A percentile compares a stretch with the other conserved stretches of the same genome.
Conservation (phyloP, 2,888 invertebrate species). For the Agrenia bidenticulata region DNA sequence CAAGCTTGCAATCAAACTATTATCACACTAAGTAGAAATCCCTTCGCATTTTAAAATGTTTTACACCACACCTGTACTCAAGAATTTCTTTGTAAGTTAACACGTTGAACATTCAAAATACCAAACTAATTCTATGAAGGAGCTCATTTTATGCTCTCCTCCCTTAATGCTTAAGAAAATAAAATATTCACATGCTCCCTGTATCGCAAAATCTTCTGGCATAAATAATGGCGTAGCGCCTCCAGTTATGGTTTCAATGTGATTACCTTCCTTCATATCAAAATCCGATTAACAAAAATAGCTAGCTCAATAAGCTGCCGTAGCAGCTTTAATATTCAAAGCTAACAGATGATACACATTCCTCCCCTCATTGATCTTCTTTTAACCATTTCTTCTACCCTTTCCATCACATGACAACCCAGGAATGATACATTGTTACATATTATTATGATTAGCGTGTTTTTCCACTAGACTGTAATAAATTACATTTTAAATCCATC, state of each 20-base stretch:
- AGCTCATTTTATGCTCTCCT: no score
- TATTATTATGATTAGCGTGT: no score
- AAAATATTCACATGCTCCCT: no score
- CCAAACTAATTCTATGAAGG: no score
- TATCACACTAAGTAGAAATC: background rate
- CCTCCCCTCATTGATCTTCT: background rate
- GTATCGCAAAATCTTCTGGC: background rate
- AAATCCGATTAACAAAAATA: background rate
- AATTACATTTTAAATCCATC: no score
- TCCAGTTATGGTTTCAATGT: background rate
- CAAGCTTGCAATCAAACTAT: slow-evolving; percentile 4
- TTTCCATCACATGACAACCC: background rate
- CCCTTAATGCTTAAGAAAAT: no score
- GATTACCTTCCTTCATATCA: background rate
- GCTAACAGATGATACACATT: background rate
- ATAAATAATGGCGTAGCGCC: background rate
- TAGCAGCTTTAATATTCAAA: background rate
- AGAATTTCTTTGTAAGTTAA: no score
- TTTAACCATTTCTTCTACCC: background rate
- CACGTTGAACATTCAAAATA: no score
- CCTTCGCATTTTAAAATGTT: no score
- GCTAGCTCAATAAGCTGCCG: background rate
- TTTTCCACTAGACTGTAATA: no score
- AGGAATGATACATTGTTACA: no score
- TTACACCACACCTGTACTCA: no score